Conservation (phyloP, 2,113 vertebrate genomes). For the Mustela nigripes region DNA sequence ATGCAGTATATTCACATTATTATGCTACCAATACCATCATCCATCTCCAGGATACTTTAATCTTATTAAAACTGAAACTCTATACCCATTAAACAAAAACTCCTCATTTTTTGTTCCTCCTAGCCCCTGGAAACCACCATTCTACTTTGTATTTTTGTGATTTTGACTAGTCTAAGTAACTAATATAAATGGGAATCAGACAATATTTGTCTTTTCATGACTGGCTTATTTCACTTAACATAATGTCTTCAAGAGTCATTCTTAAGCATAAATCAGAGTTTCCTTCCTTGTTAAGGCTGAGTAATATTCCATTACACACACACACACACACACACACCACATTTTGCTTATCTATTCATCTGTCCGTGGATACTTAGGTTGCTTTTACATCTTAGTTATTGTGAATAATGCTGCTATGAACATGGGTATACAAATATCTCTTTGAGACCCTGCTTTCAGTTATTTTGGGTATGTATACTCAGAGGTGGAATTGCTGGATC, state of each 20-base stretch:
- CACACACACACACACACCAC: background rate
- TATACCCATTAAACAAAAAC: background rate
- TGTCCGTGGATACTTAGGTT: background rate
- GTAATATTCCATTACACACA: background rate
- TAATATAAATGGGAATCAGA: background rate
- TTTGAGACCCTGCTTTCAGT: background rate
- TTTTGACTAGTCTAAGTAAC: background rate
- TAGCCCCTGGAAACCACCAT: background rate
- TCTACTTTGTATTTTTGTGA: background rate
- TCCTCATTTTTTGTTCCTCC: background rate
- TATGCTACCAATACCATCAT: background rate
- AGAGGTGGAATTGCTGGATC: background rate
- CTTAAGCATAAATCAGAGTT: background rate
- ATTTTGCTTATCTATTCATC: background rate
- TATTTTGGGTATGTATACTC: background rate
- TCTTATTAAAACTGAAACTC: background rate
- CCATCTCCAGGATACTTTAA: background rate
- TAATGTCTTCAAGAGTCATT: background rate
- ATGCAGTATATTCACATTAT: background rate
- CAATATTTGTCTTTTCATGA: background rate
- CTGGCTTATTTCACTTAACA: background rate
- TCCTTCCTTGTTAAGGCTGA: background rate
- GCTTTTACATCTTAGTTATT: background rate
- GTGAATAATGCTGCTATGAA: background rate
- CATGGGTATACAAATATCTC: background rate